Evolutionary conservation across 92 coral and sea anemone species (phyloP).

Genomic region (Metridium senile): DNA sequence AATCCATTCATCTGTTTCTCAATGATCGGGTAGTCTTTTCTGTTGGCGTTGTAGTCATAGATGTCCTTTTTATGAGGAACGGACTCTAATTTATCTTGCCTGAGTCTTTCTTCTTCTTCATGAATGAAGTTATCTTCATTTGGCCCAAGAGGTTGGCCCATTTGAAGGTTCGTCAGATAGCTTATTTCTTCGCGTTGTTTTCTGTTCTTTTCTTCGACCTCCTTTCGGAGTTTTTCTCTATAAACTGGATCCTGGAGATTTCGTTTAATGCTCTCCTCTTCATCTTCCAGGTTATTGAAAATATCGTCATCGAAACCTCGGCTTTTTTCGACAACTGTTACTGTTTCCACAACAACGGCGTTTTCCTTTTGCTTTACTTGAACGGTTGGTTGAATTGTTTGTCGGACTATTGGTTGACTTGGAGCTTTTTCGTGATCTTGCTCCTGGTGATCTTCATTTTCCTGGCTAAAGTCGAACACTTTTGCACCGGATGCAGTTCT

Average conservation of each 20-base stretch:
- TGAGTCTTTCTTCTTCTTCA: conserved; percentile 28
- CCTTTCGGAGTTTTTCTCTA: conserved; percentile 75
- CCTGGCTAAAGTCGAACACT: conserved; percentile 26
- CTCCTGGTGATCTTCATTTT: neutral
- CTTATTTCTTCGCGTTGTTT: conserved; percentile 76
- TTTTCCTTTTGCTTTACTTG: conserved; percentile 8
- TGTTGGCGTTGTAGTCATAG: conserved; percentile 18
- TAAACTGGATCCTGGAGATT: conserved; percentile 68
- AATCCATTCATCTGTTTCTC: conserved; percentile 13
- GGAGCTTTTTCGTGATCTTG: neutral
- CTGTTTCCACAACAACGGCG: conserved; percentile 29
- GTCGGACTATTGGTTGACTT: neutral
- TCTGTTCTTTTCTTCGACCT: conserved; percentile 74
- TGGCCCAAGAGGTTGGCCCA: conserved; percentile 59
- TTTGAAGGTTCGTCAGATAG: conserved; percentile 66
- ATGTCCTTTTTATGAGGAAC: conserved; percentile 18
- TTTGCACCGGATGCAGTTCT: conserved; percentile 29
- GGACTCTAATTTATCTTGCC: conserved; percentile 19
- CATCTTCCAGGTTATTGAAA: conserved; percentile 20
- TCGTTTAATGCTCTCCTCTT: conserved; percentile 25
- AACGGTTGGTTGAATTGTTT: neutral
- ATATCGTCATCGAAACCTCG: conserved; percentile 25
- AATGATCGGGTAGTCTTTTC: conserved; percentile 3
- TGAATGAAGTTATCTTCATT: conserved; percentile 51
- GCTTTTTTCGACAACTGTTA: conserved; percentile 22